These are phyloP conservation scores for Gastrophysa polygoni DNA, from an alignment of 2,888 invertebrate genomes.

Conservation along the genomic window DNA sequence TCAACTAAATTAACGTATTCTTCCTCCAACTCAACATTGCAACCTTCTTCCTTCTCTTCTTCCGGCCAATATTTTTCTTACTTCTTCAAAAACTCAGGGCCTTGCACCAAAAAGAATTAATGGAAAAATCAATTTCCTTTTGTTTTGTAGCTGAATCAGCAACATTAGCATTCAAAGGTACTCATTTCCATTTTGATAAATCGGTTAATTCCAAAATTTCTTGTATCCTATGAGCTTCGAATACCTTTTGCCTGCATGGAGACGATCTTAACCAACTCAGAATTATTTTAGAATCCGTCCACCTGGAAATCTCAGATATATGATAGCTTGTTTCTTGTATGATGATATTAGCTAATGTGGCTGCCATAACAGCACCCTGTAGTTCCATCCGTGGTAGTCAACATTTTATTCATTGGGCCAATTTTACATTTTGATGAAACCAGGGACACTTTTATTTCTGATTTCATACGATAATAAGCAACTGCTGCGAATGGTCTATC, in stretches of 20 bases:
- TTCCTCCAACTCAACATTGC: no score
- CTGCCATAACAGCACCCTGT: no score
- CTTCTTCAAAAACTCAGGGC: background rate
- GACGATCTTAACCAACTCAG: background rate
- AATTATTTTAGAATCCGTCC: conserved; percentile 2
- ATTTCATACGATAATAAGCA: background rate
- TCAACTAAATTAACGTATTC: no score
- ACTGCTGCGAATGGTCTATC: background rate
- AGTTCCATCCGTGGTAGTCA: background rate
- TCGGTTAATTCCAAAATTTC: background rate
- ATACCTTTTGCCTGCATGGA: background rate
- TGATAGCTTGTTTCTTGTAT: background rate
- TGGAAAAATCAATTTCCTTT: background rate
- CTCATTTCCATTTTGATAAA: background rate
- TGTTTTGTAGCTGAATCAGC: background rate
- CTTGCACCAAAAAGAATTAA: background rate
- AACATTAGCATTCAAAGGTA: background rate
- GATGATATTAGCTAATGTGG: no score
- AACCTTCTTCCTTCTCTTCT: no score
- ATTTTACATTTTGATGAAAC: conserved; percentile 1
- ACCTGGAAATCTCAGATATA: background rate
- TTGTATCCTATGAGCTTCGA: conserved; percentile 1
- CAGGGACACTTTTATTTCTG: background rate
- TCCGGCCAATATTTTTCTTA: background rate
- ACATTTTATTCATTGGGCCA: background rate